Evolutionary conservation across 2,888 invertebrate species (phyloP).

Genomic region (Drosophila meridionalis): DNA sequence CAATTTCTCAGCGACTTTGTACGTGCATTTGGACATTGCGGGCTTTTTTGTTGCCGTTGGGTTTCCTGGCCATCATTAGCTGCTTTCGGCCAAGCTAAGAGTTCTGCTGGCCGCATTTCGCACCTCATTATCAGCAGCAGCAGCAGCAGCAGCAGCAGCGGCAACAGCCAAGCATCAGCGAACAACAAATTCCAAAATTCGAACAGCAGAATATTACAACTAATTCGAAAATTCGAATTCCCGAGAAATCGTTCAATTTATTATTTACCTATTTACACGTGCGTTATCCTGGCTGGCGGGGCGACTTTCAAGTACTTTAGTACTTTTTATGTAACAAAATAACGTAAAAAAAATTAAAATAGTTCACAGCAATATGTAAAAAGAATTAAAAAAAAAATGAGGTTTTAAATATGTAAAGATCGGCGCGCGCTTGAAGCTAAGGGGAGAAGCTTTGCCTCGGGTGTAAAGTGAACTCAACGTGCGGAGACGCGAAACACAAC

Average conservation of each 20-base stretch:
- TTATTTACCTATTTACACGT: conserved; percentile 53
- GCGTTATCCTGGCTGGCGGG: conserved; percentile 43
- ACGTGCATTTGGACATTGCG: conserved; percentile 60
- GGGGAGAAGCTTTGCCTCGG: conserved; percentile 11
- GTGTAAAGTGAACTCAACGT: conserved; percentile 66
- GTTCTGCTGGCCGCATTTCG: conserved; percentile 63
- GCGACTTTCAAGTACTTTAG: conserved; percentile 15
- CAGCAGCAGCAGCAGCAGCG: not conserved
- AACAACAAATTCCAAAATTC: not conserved
- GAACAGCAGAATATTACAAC: not conserved
- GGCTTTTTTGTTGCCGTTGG: conserved; percentile 45
- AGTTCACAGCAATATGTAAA: conserved; percentile 31
- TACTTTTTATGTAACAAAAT: conserved; percentile 24
- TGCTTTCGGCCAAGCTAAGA: conserved; percentile 57
- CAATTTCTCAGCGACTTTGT: conserved; percentile 79
- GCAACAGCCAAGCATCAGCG: not conserved
- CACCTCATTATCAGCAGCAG: conserved; percentile 17
- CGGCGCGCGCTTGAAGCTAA: conserved; percentile 47
- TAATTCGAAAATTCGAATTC: conserved; percentile 2
- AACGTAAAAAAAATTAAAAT: conserved; percentile 17
- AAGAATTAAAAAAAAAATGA: conserved; percentile 24
- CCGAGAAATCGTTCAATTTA: conserved; percentile 2
- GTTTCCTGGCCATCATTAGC: conserved; percentile 54
- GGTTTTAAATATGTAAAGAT: conserved; percentile 3
- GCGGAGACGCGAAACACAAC: conserved; percentile 80